Conservation (phyloP, 2,797 vertebrate genomes). For the Danio aesculapii region DNA sequence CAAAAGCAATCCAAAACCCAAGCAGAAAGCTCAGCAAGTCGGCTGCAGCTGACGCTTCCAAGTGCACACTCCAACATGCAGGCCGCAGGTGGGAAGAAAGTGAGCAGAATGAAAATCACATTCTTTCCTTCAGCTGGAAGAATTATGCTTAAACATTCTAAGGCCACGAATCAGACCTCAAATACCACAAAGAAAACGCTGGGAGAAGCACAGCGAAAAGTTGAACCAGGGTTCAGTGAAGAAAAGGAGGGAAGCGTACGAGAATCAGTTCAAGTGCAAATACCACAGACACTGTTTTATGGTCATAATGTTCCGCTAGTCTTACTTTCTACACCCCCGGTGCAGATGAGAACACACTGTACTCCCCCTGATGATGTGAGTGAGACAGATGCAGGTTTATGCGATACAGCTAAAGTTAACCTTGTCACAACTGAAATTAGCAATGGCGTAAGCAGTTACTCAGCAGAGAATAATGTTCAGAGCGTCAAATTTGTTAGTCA, state of each 20-base stretch:
- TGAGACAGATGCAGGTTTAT: background rate
- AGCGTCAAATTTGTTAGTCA: background rate
- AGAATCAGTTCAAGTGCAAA: constrained; percentile 66
- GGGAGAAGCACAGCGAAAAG: background rate
- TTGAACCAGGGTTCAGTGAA: background rate
- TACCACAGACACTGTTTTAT: constrained; percentile 79
- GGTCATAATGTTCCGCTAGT: constrained; percentile 76
- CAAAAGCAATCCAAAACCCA: background rate
- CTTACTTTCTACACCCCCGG: constrained; percentile 65
- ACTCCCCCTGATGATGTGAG: background rate
- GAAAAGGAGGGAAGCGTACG: background rate
- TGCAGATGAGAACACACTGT: background rate
- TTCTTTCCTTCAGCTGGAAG: constrained; percentile 72
- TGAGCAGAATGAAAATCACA: constrained; percentile 77
- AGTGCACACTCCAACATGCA: background rate
- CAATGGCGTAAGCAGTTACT: background rate
- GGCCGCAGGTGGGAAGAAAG: constrained; percentile 51
- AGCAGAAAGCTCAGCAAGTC: constrained; percentile 63
- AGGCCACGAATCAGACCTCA: background rate
- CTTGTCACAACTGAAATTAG: background rate
- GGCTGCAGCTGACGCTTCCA: constrained; percentile 56
- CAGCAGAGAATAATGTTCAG: background rate
- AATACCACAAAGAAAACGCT: no score
- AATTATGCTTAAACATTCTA: constrained; percentile 45
- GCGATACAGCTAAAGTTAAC: background rate